Evolutionary conservation across 2,888 invertebrate genomes (phyloP).

Genomic region (Ceramica pisi): DNA sequence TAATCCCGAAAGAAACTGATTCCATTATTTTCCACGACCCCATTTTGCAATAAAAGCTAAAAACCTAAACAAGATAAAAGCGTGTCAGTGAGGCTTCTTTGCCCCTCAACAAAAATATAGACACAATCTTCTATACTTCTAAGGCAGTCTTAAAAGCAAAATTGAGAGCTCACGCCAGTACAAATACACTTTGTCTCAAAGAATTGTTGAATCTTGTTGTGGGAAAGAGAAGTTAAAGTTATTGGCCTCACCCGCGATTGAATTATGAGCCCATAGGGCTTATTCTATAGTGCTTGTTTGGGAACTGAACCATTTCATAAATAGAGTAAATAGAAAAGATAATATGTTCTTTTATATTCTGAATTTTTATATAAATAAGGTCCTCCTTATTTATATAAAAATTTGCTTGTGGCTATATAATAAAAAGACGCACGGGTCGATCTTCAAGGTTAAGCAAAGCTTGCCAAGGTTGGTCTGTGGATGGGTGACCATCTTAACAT

Average conservation of each 20-base stretch:
- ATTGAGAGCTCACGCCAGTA: constrained; percentile 3
- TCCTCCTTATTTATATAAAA: too few relatives aligned
- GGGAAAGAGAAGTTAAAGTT: constrained; percentile 1
- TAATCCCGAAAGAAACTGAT: background rate
- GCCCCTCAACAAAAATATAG: constrained; percentile 1
- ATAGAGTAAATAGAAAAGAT: too few relatives aligned
- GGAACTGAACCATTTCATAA: too few relatives aligned
- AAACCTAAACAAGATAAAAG: constrained; percentile 38
- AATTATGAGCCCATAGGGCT: background rate
- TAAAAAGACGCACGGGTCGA: too few relatives aligned
- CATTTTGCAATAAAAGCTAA: constrained; percentile 25
- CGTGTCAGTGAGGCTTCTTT: constrained; percentile 4
- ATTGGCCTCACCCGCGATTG: background rate
- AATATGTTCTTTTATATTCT: too few relatives aligned
- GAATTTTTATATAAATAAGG: too few relatives aligned
- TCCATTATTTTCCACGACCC: constrained; percentile 15
- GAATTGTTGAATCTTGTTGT: constrained; percentile 4
- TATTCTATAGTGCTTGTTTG: too few relatives aligned
- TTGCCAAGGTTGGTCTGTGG: too few relatives aligned
- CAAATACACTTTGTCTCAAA: constrained; percentile 7
- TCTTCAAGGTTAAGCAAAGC: too few relatives aligned
- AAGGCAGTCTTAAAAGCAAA: constrained; percentile 17
- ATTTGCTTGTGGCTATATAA: too few relatives aligned
- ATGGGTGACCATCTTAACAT: too few relatives aligned
- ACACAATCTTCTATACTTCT: background rate